Evolutionary conservation across 2,113 vertebrate species (phyloP), one percentile per base, ranked within the genome.

Genomic region (Corythaixoides concolor): DNA sequence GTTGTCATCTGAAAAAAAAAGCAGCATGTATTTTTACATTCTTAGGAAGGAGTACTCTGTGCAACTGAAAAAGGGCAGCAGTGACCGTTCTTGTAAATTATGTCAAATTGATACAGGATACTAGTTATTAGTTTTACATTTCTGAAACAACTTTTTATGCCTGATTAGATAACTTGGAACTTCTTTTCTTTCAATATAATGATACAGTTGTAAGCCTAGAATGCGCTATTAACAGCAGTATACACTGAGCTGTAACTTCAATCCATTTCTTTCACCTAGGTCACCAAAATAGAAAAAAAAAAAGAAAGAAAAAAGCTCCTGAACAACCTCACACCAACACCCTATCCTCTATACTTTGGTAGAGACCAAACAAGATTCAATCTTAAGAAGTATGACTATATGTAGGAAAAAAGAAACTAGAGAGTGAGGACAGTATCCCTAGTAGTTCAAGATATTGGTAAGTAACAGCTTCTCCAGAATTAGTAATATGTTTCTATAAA

Each of bases 1-100:
- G 82, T 84, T 97, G 60, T 98, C 98, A 88, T 98, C 98, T 98
- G 88, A 92, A 76, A 81, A 74, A 15, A 77, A 68, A 39, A 73
- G n/a, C n/a, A 53, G 85, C 27, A 78, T 16, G 70, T 80, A 49
- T 23, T 56, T 85, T 81, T 86, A 83, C 47, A 55, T 76, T 84
- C 33, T 55, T 62, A 45, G 26, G 19, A 78, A 74, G 27, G 45
- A 47, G 15, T 20, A 24, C 17, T 69, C 12, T 63, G 24, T 67
- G 55, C n/a, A 75, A 69, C 12, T 13, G 21, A 50, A 28, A 45
- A 70, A 45, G 23, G 33, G 58, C 37, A 58, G 27, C 35, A 64
- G 24, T 9, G 35, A 39, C 28, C 50, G 70, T 15, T 39, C 50
- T 69, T 64, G 17, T n/a, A 80, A 37, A 23, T 35, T 76, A 33